Evolutionary conservation across 2,797 vertebrate species (phyloP), one percentile per base, ranked within the genome.

Genomic region (Botia almorhae): DNA sequence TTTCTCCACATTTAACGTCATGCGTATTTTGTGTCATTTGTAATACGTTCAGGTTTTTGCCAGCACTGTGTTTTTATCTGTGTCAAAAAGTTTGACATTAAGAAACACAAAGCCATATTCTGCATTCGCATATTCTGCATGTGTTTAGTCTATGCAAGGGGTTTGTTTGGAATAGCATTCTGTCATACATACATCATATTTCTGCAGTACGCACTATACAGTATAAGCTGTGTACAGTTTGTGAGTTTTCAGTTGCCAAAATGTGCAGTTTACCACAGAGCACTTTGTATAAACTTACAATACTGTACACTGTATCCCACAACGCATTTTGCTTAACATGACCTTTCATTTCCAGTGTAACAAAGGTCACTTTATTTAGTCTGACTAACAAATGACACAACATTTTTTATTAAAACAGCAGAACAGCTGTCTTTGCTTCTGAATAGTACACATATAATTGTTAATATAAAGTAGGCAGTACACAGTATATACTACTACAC

Each of bases 21-120:
- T 48, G 21, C 16, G 69, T n/a, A n/a, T 69, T 60, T 50, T 23
- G 17, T 60, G 10, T 69, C 7, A 46, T 58, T 58, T 68, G 29
- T 19, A 58, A 76, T 23, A 76, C 23, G 51, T 13, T 68, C 8
- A 33, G 26, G 55, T 21, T 50, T 74, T 48, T 63, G 21, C 17
- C 56, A 61, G 2, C 8, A 58, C 8, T 58, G 55, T 58, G 19
- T 58, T 19, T 63, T 63, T 16, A 63, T 33, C 13, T 16, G 60
- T 16, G 26, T 63, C 26, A 33, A 2, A 33, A 63, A 7, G 6
- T 12, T 63, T 33, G 16, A 53, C 17, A 53, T 55, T 55, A 55
- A n/a, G 51, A 55, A 55, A 17, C 17, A 60, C 58, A 26, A 60
- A n/a, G 51, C 51, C 16, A 55, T 55, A 17, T 55, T 55, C 17